These are phyloP conservation scores for Zenarchopterus dispar DNA, from an alignment of 2,797 vertebrate species.

Conservation along the genomic window DNA sequence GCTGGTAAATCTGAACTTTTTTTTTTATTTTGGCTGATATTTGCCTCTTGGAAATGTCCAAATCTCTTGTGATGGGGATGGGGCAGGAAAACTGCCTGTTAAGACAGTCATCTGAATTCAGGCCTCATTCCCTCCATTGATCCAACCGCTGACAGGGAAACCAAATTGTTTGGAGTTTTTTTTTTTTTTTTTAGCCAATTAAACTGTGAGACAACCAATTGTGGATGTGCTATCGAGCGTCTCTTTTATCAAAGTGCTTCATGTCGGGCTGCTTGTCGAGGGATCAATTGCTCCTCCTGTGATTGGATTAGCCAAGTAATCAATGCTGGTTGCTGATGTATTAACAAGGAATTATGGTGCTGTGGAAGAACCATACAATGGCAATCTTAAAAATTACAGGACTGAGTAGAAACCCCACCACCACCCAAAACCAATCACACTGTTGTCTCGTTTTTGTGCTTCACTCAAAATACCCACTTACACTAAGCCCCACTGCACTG, in stretches of 20 bases:
- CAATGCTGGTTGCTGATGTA: conserved; percentile 95
- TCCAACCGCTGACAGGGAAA: conserved; percentile 87
- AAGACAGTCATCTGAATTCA: conserved; percentile 92
- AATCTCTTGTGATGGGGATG: conserved; percentile 9
- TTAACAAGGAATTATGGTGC: conserved; percentile 94
- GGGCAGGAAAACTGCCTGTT: conserved; percentile 62
- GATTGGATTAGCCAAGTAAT: conserved; percentile 96
- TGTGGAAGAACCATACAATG: conserved; percentile 70
- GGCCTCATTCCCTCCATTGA: conserved; percentile 89
- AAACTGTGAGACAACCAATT: conserved; percentile 89
- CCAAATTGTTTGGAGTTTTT: conserved; percentile 98
- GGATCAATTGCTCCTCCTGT: conserved; percentile 90
- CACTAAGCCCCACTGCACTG: conserved; percentile 30
- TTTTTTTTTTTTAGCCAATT: conserved; percentile 97
- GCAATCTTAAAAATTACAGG: conserved; percentile 36
- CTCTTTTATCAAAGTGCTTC: conserved; percentile 90
- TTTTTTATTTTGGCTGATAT: too few species aligned
- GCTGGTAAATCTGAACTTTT: too few species aligned
- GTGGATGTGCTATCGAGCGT: conserved; percentile 90
- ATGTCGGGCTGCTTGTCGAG: conserved; percentile 86
- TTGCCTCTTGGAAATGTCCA: conserved; percentile 16
- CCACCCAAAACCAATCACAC: not conserved
- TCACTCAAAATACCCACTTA: not conserved
- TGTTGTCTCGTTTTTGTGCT: conserved; percentile 50
- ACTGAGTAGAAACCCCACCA: conserved; percentile 26